Conservation (phyloP, 2,888 invertebrate genomes). For the Apeira syringaria region DNA sequence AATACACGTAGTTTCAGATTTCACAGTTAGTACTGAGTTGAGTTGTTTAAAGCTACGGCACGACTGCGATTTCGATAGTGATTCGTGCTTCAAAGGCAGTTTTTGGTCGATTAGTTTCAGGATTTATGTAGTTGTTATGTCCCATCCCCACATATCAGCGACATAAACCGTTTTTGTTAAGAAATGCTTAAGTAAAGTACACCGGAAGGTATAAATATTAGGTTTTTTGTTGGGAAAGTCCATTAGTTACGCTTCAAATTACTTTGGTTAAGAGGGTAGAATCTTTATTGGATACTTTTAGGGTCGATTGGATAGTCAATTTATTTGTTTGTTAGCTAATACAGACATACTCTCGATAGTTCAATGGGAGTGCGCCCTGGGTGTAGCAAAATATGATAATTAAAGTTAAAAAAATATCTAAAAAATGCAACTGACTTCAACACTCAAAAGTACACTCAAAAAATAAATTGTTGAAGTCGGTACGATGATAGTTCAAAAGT, state of each 20-base stretch:
- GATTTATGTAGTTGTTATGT: constrained; percentile 18
- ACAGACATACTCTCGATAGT: too few species aligned
- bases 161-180: background rate
- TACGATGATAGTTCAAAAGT: too few species aligned
- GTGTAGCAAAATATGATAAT: too few species aligned
- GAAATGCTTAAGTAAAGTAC: constrained; percentile 3
- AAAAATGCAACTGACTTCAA: too few species aligned
- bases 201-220: constrained; percentile 7
- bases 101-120: constrained; percentile 15
- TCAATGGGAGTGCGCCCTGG: too few species aligned
- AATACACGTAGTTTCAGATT: too few species aligned
- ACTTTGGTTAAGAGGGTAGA: background rate
- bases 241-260: constrained; percentile 2
- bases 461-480: too few species aligned
- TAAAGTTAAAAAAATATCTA: too few species aligned
- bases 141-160: background rate
- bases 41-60: too few species aligned
- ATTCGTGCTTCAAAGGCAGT: constrained; percentile 5
- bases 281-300: constrained; percentile 1
- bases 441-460: too few species aligned
- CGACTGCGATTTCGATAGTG: too few species aligned
- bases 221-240: constrained; percentile 1
- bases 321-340: constrained; percentile 16
- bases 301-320: constrained; percentile 10
- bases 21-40: too few species aligned